Evolutionary conservation across 2,797 vertebrate species (phyloP).

Genomic region (Loriculus beryllinus): DNA sequence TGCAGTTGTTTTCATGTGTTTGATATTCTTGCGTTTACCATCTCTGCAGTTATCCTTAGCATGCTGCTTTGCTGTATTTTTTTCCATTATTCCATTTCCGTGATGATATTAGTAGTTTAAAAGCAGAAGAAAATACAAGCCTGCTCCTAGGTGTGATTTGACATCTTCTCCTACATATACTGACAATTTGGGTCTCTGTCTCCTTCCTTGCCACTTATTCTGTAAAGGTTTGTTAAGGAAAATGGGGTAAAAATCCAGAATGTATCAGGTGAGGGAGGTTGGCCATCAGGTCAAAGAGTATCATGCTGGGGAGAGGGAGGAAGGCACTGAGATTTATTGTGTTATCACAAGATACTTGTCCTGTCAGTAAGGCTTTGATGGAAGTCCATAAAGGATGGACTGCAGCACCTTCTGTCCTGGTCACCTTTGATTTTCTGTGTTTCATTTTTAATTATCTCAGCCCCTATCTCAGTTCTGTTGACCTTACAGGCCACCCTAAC

Average conservation of each 20-base stretch:
- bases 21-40: background rate
- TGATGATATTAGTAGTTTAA: background rate
- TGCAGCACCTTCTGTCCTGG: background rate
- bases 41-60: background rate
- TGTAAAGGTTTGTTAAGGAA: background rate
- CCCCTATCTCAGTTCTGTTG: background rate
- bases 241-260: background rate
- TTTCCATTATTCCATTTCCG: background rate
- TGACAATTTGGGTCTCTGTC: background rate
- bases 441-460: background rate
- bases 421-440: background rate
- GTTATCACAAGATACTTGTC: background rate
- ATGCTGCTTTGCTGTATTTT: background rate
- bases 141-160: background rate
- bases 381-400: background rate
- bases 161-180: background rate
- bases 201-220: background rate
- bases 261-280: background rate
- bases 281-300: background rate
- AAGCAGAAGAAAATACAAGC: background rate
- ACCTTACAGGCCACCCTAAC: background rate
- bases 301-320: background rate
- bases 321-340: fast-evolving
- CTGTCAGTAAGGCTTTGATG: background rate
- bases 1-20: background rate